phyloP scores from a whole-genome alignment of 2,113 vertebrate genomes.

The Puntigrus tetrazona region DNA sequence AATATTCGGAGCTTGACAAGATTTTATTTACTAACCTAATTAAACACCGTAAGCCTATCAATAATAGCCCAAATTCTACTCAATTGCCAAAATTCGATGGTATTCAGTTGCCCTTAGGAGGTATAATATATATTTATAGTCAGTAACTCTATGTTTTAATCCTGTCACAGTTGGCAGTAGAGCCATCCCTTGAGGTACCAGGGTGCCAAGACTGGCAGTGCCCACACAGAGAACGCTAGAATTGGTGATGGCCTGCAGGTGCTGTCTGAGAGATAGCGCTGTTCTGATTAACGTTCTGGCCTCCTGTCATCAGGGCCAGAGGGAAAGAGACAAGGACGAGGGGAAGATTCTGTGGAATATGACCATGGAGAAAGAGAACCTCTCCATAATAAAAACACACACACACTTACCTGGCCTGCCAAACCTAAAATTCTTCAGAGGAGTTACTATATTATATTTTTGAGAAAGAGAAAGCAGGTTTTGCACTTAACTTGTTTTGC shows the following conservation, averaged over 20 bases:
- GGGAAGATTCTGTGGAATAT: constrained; percentile 6
- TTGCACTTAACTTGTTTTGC: neutral
- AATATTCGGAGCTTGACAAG: constrained; percentile 29
- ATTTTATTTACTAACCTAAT: constrained; percentile 49
- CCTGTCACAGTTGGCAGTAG: constrained; percentile 37
- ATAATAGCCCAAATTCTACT: constrained; percentile 32
- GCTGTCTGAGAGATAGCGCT: constrained; percentile 71
- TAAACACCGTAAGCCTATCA: constrained; percentile 42
- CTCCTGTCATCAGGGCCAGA: constrained; percentile 69
- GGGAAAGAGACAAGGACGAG: constrained; percentile 63
- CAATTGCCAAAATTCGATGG: constrained; percentile 1
- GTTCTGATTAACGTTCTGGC: constrained; percentile 71
- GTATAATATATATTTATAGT: constrained; percentile 37
- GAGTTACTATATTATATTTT: neutral
- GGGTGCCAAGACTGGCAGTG: constrained; percentile 67
- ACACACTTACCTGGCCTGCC: constrained; percentile 40
- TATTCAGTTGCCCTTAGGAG: neutral
- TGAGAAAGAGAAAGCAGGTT: neutral
- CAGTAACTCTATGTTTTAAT: constrained; percentile 24
- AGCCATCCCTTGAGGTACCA: constrained; percentile 52
- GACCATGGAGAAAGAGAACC: constrained; percentile 59
- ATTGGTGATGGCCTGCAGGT: constrained; percentile 69
- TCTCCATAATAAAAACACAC: constrained; percentile 6
- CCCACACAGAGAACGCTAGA: constrained; percentile 57
- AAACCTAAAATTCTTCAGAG: neutral